Percentiles rank a stretch among this genome's conserved stretches.
Evolutionary conservation across 2,797 vertebrate species (phyloP).

Genomic region (Microhierax caerulescens): DNA sequence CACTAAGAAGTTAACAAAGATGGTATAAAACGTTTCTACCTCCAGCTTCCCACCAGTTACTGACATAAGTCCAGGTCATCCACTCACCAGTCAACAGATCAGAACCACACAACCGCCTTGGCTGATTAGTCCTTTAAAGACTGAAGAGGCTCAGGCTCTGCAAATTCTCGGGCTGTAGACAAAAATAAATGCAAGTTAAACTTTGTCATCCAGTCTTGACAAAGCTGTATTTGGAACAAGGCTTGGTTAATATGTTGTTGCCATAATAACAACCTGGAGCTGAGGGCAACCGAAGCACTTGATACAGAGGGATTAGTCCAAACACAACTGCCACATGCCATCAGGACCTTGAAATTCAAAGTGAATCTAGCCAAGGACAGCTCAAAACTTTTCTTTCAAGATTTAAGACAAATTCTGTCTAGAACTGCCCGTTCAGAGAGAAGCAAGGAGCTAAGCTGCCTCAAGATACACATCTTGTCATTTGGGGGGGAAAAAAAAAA

Average conservation of each 20-base stretch:
- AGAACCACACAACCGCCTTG: not conserved
- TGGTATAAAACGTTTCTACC: not conserved
- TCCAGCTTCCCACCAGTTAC: not conserved
- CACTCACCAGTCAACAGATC: not conserved
- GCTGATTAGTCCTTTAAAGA: not conserved
- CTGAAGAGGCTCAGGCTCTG: not conserved
- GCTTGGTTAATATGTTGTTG: not conserved
- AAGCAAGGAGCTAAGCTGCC: not conserved
- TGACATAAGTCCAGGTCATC: not conserved
- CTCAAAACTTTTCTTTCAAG: not conserved
- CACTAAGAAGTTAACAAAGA: not conserved
- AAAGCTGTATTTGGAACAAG: not conserved
- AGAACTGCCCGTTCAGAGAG: not conserved
- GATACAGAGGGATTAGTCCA: not conserved
- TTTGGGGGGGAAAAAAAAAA: not conserved
- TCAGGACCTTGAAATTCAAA: not conserved
- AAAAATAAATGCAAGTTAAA: not conserved
- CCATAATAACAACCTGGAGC: not conserved
- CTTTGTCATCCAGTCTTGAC: not conserved
- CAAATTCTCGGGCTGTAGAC: not conserved
- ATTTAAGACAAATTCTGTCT: not conserved
- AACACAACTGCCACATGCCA: not conserved
- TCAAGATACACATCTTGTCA: not conserved
- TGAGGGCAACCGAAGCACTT: not conserved
- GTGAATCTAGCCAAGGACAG: not conserved